These are phyloP conservation scores for Varroa destructor DNA, from an alignment of 1,140 invertebrate species.

Conservation along the genomic window DNA sequence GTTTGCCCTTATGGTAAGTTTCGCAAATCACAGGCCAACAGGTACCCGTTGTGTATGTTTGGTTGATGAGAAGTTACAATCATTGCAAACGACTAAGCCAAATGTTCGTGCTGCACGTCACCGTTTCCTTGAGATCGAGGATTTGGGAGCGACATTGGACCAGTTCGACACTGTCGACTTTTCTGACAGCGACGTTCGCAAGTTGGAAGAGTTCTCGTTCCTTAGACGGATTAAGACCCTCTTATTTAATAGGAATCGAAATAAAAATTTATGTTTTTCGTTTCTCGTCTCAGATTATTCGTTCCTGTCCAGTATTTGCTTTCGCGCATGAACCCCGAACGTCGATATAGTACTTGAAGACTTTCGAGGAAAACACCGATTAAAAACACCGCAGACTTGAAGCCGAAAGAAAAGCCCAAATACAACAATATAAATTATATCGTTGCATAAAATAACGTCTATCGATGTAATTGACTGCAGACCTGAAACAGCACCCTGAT, in stretches of 20 bases:
- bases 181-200: slow-evolving; percentile 94
- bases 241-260: slow-evolving; percentile 86
- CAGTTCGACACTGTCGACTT: slow-evolving; percentile 98
- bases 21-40: no score
- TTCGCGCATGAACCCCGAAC: background rate
- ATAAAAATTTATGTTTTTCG: slow-evolving; percentile 33
- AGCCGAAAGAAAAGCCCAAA: slow-evolving; percentile 51
- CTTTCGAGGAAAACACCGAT: background rate
- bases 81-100: no score
- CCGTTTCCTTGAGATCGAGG: slow-evolving; percentile 96
- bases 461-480: no score
- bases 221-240: slow-evolving; percentile 76
- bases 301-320: slow-evolving; percentile 28
- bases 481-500: no score
- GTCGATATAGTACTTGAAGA: background rate
- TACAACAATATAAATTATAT: background rate
- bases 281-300: background rate
- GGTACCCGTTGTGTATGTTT: no score
- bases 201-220: slow-evolving; percentile 90
- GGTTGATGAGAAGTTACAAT: no score
- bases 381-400: no score
- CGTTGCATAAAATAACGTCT: no score
- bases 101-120: slow-evolving; percentile 55
- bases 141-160: slow-evolving; percentile 91
- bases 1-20: no score